Evolutionary conservation across 2,888 invertebrate genomes (phyloP).

Genomic region (Cancer borealis): DNA sequence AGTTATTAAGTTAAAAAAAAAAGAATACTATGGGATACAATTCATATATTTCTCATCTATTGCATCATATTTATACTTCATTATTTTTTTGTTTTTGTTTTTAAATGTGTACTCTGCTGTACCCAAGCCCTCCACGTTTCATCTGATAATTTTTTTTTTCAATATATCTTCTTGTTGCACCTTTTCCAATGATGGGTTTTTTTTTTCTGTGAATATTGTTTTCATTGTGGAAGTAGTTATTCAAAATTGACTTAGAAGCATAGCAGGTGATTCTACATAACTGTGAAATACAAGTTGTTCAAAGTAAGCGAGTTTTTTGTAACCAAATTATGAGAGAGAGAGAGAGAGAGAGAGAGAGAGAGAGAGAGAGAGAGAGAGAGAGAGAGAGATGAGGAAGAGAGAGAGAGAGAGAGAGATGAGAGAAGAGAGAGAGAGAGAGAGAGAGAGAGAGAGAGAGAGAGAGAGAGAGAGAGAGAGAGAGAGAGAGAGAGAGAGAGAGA

Average conservation of each 20-base stretch:
- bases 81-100: neutral
- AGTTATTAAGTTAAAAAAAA: neutral
- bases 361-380: too few relatives aligned
- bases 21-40: neutral
- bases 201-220: constrained; percentile 18
- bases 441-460: neutral
- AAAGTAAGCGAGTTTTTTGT: constrained; percentile 4
- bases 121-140: constrained; percentile 35
- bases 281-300: constrained; percentile 43
- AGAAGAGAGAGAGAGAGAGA: neutral
- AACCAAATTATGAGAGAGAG: neutral
- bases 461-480: too few relatives aligned
- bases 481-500: too few relatives aligned
- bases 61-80: neutral
- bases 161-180: constrained; percentile 9
- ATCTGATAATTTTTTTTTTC: neutral
- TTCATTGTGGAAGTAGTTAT: neutral
- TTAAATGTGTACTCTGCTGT: neutral
- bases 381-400: too few relatives aligned
- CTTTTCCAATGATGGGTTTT: neutral
- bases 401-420: neutral
- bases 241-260: constrained; percentile 18
- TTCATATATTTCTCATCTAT: neutral
- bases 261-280: constrained; percentile 41
- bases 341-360: too few relatives aligned